These are phyloP conservation scores for Buphagus erythrorhynchus DNA, from an alignment of 2,797 vertebrate genomes.

Conservation along the genomic window DNA sequence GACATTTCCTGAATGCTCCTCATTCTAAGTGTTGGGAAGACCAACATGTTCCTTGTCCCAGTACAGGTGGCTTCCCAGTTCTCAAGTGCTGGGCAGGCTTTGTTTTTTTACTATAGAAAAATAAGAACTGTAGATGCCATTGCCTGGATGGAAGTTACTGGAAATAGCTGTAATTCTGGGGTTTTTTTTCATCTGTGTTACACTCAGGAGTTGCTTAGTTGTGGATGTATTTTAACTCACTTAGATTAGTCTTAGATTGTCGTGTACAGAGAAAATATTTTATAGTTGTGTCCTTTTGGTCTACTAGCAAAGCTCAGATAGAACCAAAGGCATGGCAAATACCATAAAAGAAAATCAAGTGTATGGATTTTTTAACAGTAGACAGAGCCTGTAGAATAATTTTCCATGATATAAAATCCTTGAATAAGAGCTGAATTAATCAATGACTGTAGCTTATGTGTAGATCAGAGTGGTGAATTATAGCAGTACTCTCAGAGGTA, in stretches of 20 bases:
- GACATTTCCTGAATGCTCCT: neutral
- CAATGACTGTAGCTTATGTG: neutral
- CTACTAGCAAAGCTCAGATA: neutral
- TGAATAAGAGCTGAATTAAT: neutral
- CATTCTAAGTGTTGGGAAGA: neutral
- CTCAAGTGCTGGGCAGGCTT: accelerated
- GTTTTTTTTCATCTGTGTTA: neutral
- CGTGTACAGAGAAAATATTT: neutral
- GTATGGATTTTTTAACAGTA: neutral
- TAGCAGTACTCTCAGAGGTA: neutral
- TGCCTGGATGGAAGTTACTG: neutral
- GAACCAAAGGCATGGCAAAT: neutral
- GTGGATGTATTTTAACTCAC: neutral
- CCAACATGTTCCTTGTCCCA: neutral
- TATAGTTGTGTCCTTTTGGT: neutral
- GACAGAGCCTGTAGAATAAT: neutral
- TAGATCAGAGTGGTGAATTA: neutral
- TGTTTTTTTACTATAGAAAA: neutral
- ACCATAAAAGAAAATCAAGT: neutral
- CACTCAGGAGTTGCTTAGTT: neutral
- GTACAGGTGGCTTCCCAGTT: neutral
- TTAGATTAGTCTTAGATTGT: neutral
- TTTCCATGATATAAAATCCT: neutral
- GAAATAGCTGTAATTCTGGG: neutral
- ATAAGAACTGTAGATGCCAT: neutral